These are phyloP conservation scores for Tachyglossus aculeatus DNA, from an alignment of 2,797 vertebrate genomes.

Conservation along the genomic window DNA sequence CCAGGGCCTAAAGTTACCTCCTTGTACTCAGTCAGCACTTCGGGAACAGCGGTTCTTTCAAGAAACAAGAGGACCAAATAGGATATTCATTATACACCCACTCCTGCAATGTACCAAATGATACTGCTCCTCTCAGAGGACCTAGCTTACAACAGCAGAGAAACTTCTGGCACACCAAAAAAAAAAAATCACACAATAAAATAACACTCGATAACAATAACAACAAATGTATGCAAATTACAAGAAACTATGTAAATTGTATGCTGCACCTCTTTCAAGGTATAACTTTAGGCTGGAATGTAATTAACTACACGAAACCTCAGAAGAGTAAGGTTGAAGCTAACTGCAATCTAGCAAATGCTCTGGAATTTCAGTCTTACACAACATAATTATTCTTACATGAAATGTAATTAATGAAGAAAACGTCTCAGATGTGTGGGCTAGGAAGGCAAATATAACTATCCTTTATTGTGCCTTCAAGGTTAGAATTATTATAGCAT, in stretches of 20 bases:
- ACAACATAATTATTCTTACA: constrained; percentile 68
- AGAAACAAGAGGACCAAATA: no score
- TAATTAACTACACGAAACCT: constrained; percentile 50
- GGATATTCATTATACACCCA: no score
- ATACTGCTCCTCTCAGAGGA: no score
- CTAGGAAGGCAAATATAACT: constrained; percentile 70
- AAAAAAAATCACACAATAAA: no score
- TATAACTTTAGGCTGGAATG: constrained; percentile 37
- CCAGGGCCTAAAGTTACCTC: no score
- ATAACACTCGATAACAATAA: no score
- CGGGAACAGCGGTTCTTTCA: no score
- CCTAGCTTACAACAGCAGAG: no score
- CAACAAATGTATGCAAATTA: constrained; percentile 16
- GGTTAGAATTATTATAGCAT: constrained; percentile 83
- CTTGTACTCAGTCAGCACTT: no score
- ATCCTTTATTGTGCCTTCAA: constrained; percentile 82
- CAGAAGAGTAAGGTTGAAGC: constrained; percentile 43
- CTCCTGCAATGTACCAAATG: no score
- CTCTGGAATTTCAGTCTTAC: constrained; percentile 61
- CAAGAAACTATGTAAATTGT: constrained; percentile 23
- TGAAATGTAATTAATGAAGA: constrained; percentile 77
- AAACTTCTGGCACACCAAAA: no score
- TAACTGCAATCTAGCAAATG: constrained; percentile 49
- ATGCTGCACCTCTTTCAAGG: constrained; percentile 32
- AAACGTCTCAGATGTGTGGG: constrained; percentile 71